These are phyloP conservation scores for Dasyprocta punctata DNA, from an alignment of 2,113 vertebrate genomes.

Conservation along the genomic window DNA sequence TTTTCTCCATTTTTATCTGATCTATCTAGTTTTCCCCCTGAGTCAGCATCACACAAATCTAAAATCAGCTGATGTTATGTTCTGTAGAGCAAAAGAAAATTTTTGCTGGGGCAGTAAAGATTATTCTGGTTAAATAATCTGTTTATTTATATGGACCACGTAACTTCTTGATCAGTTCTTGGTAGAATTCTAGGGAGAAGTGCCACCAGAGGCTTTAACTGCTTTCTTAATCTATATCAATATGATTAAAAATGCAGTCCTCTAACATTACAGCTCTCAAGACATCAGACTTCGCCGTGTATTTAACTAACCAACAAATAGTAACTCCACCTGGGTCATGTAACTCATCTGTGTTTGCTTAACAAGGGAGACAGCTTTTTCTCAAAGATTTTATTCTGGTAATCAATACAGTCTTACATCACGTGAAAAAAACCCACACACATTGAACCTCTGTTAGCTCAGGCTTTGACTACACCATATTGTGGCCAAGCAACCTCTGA, in stretches of 20 bases:
- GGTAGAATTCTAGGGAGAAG: not conserved
- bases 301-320: not conserved
- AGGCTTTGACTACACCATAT: accelerated
- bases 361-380: not conserved
- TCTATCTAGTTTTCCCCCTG: not conserved
- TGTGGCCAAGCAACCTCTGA: not conserved
- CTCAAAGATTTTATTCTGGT: not conserved
- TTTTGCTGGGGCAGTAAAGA: not conserved
- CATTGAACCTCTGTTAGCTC: not conserved
- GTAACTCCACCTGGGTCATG: not conserved
- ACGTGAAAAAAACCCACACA: not conserved
- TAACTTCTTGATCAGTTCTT: not conserved
- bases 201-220: not conserved
- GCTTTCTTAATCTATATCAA: not conserved
- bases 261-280: not conserved
- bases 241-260: not conserved
- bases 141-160: not conserved
- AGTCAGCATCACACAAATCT: not conserved
- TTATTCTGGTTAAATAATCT: not conserved
- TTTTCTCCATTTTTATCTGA: not conserved
- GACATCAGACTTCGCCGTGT: not conserved
- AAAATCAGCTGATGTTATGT: not conserved
- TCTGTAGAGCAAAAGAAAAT: not conserved
- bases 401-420: not conserved
- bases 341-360: not conserved